A percentile compares a stretch with the other conserved stretches of the same genome.
Evolutionary conservation across 2,797 vertebrate genomes (phyloP).

Genomic region (Melanotaenia trifasciata): DNA sequence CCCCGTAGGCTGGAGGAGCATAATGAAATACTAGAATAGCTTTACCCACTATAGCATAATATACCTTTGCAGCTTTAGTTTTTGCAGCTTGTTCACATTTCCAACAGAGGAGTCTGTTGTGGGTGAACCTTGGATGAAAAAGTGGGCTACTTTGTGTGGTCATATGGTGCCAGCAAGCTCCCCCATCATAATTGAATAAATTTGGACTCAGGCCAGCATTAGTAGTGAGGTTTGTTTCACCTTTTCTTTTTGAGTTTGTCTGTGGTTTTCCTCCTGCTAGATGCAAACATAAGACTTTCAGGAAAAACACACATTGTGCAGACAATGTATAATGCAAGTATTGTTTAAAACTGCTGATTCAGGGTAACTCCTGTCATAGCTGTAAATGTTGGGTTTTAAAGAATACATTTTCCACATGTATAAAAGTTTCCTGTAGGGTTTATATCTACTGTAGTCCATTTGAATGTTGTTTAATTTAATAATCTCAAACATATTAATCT

Average conservation of each 20-base stretch:
- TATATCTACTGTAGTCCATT: background rate
- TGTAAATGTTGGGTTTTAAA: slow-evolving; percentile 13
- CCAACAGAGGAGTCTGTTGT: slow-evolving; percentile 37
- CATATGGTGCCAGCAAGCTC: slow-evolving; percentile 20
- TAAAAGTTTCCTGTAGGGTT: background rate
- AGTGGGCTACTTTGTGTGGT: slow-evolving; percentile 42
- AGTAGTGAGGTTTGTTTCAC: slow-evolving; percentile 12
- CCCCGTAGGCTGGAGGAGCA: slow-evolving; percentile 4
- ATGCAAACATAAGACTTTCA: slow-evolving; percentile 19
- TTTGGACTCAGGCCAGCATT: slow-evolving; percentile 36
- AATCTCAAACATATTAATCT: slow-evolving; percentile 2
- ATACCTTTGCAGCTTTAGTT: slow-evolving; percentile 21
- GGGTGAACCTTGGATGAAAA: slow-evolving; percentile 47
- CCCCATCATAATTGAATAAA: slow-evolving; percentile 62
- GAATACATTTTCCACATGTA: slow-evolving; percentile 3
- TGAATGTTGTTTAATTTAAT: background rate
- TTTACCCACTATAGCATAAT: slow-evolving; percentile 22
- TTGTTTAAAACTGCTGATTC: slow-evolving; percentile 38
- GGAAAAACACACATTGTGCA: slow-evolving; percentile 22
- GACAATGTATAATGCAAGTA: slow-evolving; percentile 48
- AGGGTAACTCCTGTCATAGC: slow-evolving; percentile 28
- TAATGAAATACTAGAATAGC: slow-evolving; percentile 29
- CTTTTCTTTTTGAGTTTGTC: background rate
- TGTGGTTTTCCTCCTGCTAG: background rate
- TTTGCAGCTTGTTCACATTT: slow-evolving; percentile 45